A percentile compares a stretch with the other conserved stretches of the same genome.
Evolutionary conservation across 2,797 vertebrate genomes (phyloP).

Genomic region (Corythornis leucogaster): DNA sequence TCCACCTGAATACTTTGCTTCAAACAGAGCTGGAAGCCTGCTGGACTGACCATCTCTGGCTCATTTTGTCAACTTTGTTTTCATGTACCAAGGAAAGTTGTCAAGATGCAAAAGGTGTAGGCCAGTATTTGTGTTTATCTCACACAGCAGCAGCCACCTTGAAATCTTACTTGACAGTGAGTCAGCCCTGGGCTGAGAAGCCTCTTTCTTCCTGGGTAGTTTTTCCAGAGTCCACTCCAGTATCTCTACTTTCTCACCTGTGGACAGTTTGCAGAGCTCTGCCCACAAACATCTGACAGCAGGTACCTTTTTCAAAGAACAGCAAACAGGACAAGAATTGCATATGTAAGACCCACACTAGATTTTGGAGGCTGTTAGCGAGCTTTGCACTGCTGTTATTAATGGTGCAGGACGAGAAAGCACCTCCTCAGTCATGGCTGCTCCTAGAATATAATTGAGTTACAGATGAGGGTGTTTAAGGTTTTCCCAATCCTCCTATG

Average conservation of each 20-base stretch:
- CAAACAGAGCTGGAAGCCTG: neutral
- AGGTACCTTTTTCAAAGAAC: neutral
- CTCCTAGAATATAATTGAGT: neutral
- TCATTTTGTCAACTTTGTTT: neutral
- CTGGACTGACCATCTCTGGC: neutral
- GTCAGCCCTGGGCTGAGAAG: neutral
- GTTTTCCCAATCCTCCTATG: neutral
- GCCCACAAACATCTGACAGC: neutral
- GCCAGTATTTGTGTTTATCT: neutral
- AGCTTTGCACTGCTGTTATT: neutral
- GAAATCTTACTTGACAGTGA: neutral
- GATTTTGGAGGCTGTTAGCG: neutral
- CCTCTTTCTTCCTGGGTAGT: neutral
- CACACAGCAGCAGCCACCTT: neutral
- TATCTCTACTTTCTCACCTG: neutral
- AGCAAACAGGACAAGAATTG: neutral
- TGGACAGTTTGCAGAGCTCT: neutral
- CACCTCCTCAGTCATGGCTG: neutral
- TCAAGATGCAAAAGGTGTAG: neutral
- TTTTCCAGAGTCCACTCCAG: neutral
- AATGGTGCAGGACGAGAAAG: neutral
- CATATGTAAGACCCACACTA: neutral
- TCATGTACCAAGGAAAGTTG: neutral
- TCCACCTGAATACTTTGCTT: neutral
- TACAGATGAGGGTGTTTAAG: neutral